These are phyloP conservation scores for Tetanocera ferruginea DNA, from an alignment of 2,888 invertebrate species.

Conservation along the genomic window DNA sequence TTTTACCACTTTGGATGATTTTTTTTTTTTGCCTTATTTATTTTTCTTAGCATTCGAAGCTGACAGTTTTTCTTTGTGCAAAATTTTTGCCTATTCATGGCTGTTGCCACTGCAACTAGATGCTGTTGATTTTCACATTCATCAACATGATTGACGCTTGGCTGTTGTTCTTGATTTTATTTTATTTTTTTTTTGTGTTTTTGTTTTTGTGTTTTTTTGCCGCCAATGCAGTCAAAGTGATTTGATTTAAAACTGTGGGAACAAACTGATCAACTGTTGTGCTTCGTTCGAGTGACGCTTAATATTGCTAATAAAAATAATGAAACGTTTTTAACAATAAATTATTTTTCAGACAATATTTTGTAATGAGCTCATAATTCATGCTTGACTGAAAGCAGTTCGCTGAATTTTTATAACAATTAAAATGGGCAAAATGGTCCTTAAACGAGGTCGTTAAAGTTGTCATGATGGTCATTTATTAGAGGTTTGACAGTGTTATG, in stretches of 20 bases:
- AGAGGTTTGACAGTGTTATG: too few species aligned
- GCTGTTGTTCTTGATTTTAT: not conserved
- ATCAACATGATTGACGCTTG: slow-evolving; percentile 28
- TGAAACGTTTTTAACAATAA: slow-evolving; percentile 2
- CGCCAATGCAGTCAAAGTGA: slow-evolving; percentile 21
- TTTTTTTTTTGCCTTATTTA: not conserved
- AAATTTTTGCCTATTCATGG: slow-evolving; percentile 23
- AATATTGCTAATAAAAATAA: slow-evolving; percentile 1
- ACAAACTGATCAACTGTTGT: not conserved
- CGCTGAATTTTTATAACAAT: not conserved
- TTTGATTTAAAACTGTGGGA: slow-evolving; percentile 28
- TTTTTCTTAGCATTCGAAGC: not conserved
- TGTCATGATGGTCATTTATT: not conserved
- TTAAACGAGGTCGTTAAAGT: slow-evolving; percentile 18
- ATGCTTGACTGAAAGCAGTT: not conserved
- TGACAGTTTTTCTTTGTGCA: not conserved
- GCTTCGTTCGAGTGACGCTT: slow-evolving; percentile 10
- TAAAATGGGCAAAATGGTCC: not conserved
- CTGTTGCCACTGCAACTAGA: not conserved
- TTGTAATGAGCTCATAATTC: slow-evolving; percentile 31
- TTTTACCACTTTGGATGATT: not conserved
- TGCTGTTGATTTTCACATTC: slow-evolving; percentile 27
- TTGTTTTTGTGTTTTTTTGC: not conserved
- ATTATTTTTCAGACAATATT: slow-evolving; percentile 24
- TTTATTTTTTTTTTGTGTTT: not conserved